Percentiles rank a stretch among this genome's conserved stretches.
phyloP scores from a whole-genome alignment of 2,797 vertebrate genomes.

The Picus viridis region DNA sequence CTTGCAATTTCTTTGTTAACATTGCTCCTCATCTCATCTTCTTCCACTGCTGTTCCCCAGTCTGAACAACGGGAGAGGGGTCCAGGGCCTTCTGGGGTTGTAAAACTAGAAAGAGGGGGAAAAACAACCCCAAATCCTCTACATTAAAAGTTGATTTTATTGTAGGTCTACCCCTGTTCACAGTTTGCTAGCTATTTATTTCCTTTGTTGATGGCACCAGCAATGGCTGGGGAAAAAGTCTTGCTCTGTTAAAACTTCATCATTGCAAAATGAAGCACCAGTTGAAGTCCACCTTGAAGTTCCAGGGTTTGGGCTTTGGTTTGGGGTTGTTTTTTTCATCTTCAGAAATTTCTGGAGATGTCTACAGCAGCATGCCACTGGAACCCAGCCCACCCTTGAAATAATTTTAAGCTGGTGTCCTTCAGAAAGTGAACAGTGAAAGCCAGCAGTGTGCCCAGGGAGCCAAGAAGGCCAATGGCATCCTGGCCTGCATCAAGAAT shows the following conservation, averaged over 20 bases:
- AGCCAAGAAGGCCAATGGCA: no score
- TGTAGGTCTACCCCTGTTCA: not conserved
- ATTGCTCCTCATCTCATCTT: slow-evolving; percentile 83
- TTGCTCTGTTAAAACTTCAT: not conserved
- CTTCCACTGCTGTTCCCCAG: slow-evolving; percentile 87
- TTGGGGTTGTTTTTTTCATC: no score
- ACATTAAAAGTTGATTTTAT: not conserved
- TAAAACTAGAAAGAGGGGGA: slow-evolving; percentile 79
- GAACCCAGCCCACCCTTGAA: not conserved
- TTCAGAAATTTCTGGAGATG: not conserved
- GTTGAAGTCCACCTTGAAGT: not conserved
- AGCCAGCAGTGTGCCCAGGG: no score
- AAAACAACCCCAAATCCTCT: not conserved
- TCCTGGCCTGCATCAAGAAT: no score
- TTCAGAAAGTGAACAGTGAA: not conserved
- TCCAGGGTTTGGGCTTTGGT: not conserved
- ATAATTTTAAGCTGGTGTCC: not conserved
- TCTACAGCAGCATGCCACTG: not conserved
- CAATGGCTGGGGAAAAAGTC: not conserved
- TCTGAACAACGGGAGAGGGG: slow-evolving; percentile 80
- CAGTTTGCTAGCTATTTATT: not conserved
- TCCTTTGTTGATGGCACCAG: not conserved
- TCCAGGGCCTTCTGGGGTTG: slow-evolving; percentile 86
- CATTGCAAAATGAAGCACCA: not conserved
- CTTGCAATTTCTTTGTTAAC: slow-evolving; percentile 85